Base-by-base conservation (phyloP, 2,888 invertebrate genomes). In the Meloe dianella region DNA sequence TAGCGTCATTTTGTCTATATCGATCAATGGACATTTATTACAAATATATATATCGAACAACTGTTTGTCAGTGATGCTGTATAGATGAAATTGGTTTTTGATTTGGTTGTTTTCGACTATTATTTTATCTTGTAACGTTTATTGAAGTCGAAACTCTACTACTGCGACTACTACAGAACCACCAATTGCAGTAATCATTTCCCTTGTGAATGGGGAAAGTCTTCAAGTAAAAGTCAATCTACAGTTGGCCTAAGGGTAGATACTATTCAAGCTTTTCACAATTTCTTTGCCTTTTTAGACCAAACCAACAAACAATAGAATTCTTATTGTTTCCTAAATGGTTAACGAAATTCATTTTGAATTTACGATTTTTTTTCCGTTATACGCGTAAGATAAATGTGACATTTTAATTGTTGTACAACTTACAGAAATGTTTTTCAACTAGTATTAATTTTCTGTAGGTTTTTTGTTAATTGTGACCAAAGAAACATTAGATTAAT, bases 161-260 rank as follows among this genome's bases (percentile, higher is more conserved):
- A 54, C 27, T 24, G 14, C 54, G 2, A 41, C 35, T 35, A 41
- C 41, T 6, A 35, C 12, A 6, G 17, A 54, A 54, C 54, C 54
- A 54, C 5, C 66, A 63, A 41, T 57, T 69, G 69, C 67, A 69
- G 67, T 69, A 67, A 69, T 67, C 69, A 69, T 69, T 66, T 69
- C 67, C 67, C 67, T 62, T 62, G 69, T 66, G 67, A 69, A 69
- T 67, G 65, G 65, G 64, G n/a, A 38, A 63, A 69, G 69, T 67
- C 67, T 65, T 69, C 69, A 59, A 65, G 63, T 65, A 69, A 69
- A 67, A 69, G 67, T 69, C 69, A 66, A 69, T 69, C 66, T 65
- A 62, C 69, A 65, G 67, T 67, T 67, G 65, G 69, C 69, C 69
- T 67, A 65, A 62, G 67, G 69, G 67, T 59, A 61, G 69, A 66